Base-by-base conservation (phyloP, 53 echinoderm and acorn worm genomes). In the Hippasteria phrygiana region DNA sequence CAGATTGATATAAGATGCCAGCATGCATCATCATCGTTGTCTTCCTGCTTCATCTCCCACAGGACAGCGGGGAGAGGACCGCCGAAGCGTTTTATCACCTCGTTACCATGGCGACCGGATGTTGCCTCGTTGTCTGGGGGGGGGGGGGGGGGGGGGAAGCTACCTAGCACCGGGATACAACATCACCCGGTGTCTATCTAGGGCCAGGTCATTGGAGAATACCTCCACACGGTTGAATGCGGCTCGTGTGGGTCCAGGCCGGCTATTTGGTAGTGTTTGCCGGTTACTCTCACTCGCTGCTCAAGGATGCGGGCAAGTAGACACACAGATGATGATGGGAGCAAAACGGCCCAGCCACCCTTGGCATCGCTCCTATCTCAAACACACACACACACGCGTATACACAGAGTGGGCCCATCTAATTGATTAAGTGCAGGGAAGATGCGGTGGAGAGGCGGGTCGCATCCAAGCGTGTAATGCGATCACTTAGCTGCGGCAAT, bases 401-500 rank as follows among this genome's bases (percentile, higher is more conserved):
- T 5, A 42, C 13, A 18, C 20, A 72, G 72, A 72, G 77, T 76
- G 46, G 66, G 45, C 56, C n/a, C 26, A 79, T 82, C 88, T 93
- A 93, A 93, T 93, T 93, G 93, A 93, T 93, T 93, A 90, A 80
- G 88, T 90, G 84, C 88, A 75, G 76, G 40, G 59, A 59, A 55
- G 83, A 87, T 66, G 31, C 42, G 81, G 46, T 69, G 74, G 84
- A 73, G 65, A 29, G 22, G 5, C 4, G 46, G 42, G 88, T 83
- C 73, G 47, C 65, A 91, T 0, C 88, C 88, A 90, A 55, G 69
- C 93, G 91, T 86, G 91, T 88, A 91, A 93, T 93, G 88, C 90
- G 93, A 93, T 93, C 93, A 93, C 91, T 93, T 91, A 91, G 93
- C 66, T 88, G 88, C 83, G 56, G 91, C 81, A 93, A 93, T 91